phyloP scores from a whole-genome alignment of 2,888 invertebrate species.

The Proisotoma minuta region DNA sequence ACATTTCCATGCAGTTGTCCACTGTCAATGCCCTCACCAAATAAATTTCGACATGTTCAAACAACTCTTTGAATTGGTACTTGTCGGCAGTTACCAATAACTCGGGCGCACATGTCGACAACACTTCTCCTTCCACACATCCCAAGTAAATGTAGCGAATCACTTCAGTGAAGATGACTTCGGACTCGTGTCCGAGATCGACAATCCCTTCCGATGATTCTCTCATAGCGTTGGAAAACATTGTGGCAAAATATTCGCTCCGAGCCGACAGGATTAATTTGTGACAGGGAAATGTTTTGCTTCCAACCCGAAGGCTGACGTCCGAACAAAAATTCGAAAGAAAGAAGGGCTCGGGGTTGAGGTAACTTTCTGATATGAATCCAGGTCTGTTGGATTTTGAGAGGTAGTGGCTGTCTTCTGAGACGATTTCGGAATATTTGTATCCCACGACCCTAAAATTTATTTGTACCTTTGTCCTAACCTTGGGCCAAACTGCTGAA shows the following conservation, averaged over 20 bases:
- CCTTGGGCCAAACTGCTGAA: background rate
- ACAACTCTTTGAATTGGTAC: conserved; percentile 32
- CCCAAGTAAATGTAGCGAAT: conserved; percentile 36
- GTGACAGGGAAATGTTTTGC: conserved; percentile 28
- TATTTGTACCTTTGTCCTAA: background rate
- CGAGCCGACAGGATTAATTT: conserved; percentile 35
- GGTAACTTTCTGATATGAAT: too few relatives aligned
- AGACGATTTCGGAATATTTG: conserved; percentile 21
- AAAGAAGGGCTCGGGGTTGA: conserved; percentile 22
- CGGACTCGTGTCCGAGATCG: conserved; percentile 25
- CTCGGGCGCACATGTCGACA: conserved; percentile 6
- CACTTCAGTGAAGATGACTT: conserved; percentile 24
- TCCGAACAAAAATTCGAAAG: conserved; percentile 31
- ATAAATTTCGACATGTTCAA: conserved; percentile 21
- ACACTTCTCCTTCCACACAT: conserved; percentile 21
- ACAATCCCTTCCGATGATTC: conserved; percentile 32
- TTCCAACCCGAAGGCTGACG: conserved; percentile 25
- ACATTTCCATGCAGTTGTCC: conserved; percentile 37
- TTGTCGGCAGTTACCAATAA: conserved; percentile 31
- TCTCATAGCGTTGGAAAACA: conserved; percentile 32
- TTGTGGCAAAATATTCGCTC: conserved; percentile 30
- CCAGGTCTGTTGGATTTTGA: background rate
- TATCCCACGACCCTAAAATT: conserved; percentile 18
- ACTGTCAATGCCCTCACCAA: conserved; percentile 18
- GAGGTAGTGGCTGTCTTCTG: conserved; percentile 9